Base-by-base conservation (phyloP, 2,797 vertebrate genomes). In the Protonibea diacanthus region DNA sequence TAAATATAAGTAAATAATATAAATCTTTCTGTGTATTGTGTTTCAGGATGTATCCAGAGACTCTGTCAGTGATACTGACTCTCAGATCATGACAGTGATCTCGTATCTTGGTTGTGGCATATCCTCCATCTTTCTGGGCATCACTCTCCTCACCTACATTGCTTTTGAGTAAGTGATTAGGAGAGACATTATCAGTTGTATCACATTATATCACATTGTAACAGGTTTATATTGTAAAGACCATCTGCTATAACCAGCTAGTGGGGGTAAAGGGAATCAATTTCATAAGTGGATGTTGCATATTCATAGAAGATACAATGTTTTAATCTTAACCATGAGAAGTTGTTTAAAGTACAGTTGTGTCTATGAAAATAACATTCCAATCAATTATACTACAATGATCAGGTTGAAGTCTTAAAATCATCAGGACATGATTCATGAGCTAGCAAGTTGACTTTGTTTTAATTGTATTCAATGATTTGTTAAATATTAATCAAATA, bases 61-160 rank as follows among this genome's bases (percentile, higher is more conserved):
- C 12, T 38, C 83, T 1, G 72, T 95, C 62, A 89, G 88, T 73
- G 6, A 60, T 6, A 18, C 60, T 11, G 91, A 97, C 29, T 86
- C 85, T 20, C 45, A 15, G 40, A 86, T 95, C 88, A 90, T 99
- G 82, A 95, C 95, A 9, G 11, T 97, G 71, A 92, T 98, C 81
- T 96, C 95, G 1, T 95, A 96, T 56, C 56, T 94, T 20, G 96
- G 97, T 56, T 97, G 97, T 92, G 97, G 96, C 40, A 69, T 96
- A 58, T 97, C 97, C 47, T 95, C 96, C 68, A 72, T 97, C 71
- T 99, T 98, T 89, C 86, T 98, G 72, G 96, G 95, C 55, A 59
- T 97, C 92, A 96, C 94, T 0, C 86, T 98, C n/a, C 87, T 96
- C 87, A 97, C 94, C 1, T 97, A 98, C 75, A 67, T 96, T 56